Conservation (phyloP, 2,888 invertebrate species). For the Beris chalybata region DNA sequence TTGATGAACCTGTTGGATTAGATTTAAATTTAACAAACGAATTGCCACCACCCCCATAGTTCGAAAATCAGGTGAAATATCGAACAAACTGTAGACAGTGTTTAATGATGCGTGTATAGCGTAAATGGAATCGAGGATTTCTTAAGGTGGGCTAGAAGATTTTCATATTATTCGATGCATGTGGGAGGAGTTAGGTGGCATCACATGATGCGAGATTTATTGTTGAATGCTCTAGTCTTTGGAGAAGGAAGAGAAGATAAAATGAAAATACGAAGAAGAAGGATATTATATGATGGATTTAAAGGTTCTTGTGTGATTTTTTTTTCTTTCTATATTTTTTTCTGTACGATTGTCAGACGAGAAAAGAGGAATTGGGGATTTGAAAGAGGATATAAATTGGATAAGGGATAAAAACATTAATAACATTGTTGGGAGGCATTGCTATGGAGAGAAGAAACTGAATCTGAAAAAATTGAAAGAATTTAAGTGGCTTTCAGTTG, state of each 20-base stretch:
- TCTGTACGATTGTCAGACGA: too few relatives aligned
- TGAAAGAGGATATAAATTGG: constrained; percentile 22
- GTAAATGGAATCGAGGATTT: constrained; percentile 23
- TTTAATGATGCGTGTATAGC: constrained; percentile 16
- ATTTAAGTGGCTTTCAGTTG: too few relatives aligned
- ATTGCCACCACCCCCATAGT: background rate
- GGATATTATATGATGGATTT: too few relatives aligned
- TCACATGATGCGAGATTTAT: background rate
- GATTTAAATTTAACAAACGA: constrained; percentile 7
- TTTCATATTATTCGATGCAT: constrained; percentile 4
- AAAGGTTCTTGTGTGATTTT: too few relatives aligned
- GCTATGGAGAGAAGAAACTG: too few relatives aligned
- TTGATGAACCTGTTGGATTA: constrained; percentile 64
- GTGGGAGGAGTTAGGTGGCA: background rate
- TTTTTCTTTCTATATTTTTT: too few relatives aligned
- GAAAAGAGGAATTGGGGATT: background rate
- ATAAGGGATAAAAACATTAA: constrained; percentile 25
- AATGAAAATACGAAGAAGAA: background rate
- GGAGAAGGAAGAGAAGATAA: background rate
- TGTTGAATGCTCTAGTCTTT: background rate
- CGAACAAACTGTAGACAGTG: constrained; percentile 18
- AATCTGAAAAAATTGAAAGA: too few relatives aligned
- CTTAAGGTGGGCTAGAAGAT: background rate
- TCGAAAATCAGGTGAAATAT: constrained; percentile 8
- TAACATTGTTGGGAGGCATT: background rate